phyloP scores from a whole-genome alignment of 2,888 invertebrate genomes.

The Podabrus alpinus region DNA sequence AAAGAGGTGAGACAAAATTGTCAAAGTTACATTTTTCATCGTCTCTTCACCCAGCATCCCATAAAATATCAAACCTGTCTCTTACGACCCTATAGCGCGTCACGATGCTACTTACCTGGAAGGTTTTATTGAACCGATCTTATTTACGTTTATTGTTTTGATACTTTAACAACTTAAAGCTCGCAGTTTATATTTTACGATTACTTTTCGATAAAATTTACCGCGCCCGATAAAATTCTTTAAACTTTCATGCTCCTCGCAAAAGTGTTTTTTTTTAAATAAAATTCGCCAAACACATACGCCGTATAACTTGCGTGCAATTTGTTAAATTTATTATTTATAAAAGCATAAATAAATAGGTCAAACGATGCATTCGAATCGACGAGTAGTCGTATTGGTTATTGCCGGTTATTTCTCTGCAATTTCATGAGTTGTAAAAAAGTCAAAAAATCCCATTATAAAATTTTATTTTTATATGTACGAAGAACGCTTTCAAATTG shows the following conservation, averaged over 20 bases:
- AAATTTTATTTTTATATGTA: neutral
- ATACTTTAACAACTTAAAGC: slow-evolving; percentile 14
- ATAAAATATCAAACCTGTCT: slow-evolving; percentile 21
- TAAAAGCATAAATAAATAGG: slow-evolving; percentile 6
- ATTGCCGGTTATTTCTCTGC: slow-evolving; percentile 6
- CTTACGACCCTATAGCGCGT: slow-evolving; percentile 20
- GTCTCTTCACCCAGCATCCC: slow-evolving; percentile 14
- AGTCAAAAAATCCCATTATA: neutral
- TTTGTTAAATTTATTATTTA: neutral
- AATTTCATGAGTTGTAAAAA: slow-evolving; percentile 4
- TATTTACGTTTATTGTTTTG: slow-evolving; percentile 22
- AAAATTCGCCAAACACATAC: neutral
- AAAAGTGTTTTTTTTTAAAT: neutral
- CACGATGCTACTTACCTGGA: slow-evolving; percentile 21
- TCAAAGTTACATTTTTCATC: neutral
- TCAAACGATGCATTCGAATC: slow-evolving; percentile 13
- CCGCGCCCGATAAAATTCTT: neutral
- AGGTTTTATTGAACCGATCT: slow-evolving; percentile 20
- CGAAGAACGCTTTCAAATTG: neutral
- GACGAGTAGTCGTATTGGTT: slow-evolving; percentile 7
- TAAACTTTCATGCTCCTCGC: neutral
- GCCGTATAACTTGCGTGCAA: neutral
- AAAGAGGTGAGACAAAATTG: slow-evolving; percentile 48
- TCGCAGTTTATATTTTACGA: slow-evolving; percentile 5
- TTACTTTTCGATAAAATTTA: neutral